Evolutionary conservation across 2,113 vertebrate species (phyloP).

Genomic region (Ciconia maguari): DNA sequence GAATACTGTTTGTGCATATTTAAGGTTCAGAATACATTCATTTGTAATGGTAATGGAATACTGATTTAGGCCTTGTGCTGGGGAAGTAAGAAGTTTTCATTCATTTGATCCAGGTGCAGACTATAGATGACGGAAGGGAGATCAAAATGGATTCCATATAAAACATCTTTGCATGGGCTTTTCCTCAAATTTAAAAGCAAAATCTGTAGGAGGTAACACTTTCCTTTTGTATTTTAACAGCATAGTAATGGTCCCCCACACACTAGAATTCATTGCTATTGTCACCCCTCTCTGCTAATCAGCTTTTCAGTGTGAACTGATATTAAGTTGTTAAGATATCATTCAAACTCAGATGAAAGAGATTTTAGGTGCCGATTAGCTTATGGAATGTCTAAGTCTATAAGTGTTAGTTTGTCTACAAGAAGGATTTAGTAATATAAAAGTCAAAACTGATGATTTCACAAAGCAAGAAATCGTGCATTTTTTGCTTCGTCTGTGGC

Average conservation of each 20-base stretch:
- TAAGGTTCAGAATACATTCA: not conserved
- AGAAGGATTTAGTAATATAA: not conserved
- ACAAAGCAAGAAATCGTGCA: not conserved
- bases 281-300: conserved; percentile 40
- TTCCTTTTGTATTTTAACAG: conserved; percentile 36
- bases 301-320: not conserved
- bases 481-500: not conserved
- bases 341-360: conserved; percentile 32
- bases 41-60: not conserved
- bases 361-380: conserved; percentile 13
- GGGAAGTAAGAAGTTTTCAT: not conserved
- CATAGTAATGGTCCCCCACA: not conserved
- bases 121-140: not conserved
- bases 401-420: conserved; percentile 34
- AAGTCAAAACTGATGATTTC: conserved; percentile 11
- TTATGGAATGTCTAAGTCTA: conserved; percentile 22
- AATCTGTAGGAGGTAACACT: conserved; percentile 14
- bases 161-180: not conserved
- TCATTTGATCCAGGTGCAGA: not conserved
- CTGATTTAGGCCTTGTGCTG: not conserved
- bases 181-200: conserved; percentile 22
- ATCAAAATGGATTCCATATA: not conserved
- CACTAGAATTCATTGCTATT: not conserved
- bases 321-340: conserved; percentile 25
- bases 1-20: not conserved